A percentile compares a stretch with the other conserved stretches of the same genome.
Evolutionary conservation across 2,888 invertebrate genomes (phyloP).

Genomic region (Sicus ferrugineus): DNA sequence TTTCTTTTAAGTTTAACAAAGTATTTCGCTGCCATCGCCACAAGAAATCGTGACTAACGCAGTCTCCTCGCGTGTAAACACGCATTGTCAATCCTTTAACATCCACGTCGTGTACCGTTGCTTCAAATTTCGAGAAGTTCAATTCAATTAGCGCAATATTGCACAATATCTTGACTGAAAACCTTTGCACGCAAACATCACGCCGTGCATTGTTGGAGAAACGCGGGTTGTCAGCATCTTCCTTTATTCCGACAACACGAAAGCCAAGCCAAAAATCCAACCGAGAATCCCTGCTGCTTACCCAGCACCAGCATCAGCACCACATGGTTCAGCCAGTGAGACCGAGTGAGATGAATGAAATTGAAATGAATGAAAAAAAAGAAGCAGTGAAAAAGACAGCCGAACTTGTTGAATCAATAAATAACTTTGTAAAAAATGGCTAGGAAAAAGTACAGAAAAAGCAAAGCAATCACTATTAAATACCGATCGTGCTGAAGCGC

Average conservation of each 20-base stretch:
- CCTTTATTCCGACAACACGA: slow-evolving; percentile 21
- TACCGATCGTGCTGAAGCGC: slow-evolving; percentile 32
- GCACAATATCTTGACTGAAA: slow-evolving; percentile 21
- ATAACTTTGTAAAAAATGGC: slow-evolving; percentile 12
- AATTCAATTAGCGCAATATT: slow-evolving; percentile 45
- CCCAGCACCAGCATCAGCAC: slow-evolving; percentile 3
- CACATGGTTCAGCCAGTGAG: neutral
- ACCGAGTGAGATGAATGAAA: neutral
- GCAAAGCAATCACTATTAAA: neutral
- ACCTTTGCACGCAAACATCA: slow-evolving; percentile 2
- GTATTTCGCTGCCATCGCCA: too few relatives aligned
- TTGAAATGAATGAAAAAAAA: slow-evolving; percentile 4
- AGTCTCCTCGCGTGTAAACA: too few relatives aligned
- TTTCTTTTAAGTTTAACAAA: too few relatives aligned
- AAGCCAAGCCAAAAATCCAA: neutral
- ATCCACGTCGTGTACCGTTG: too few relatives aligned
- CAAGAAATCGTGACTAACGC: too few relatives aligned
- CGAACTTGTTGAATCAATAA: slow-evolving; percentile 31
- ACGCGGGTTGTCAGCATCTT: slow-evolving; percentile 20
- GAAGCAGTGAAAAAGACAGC: neutral
- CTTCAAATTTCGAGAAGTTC: slow-evolving; percentile 31
- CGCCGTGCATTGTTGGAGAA: slow-evolving; percentile 1
- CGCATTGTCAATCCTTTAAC: too few relatives aligned
- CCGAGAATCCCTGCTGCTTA: slow-evolving; percentile 15
- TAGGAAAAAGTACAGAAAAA: neutral